Base-by-base conservation (phyloP, 2,113 vertebrate species). In the Stomatorhinus ivindoensis region DNA sequence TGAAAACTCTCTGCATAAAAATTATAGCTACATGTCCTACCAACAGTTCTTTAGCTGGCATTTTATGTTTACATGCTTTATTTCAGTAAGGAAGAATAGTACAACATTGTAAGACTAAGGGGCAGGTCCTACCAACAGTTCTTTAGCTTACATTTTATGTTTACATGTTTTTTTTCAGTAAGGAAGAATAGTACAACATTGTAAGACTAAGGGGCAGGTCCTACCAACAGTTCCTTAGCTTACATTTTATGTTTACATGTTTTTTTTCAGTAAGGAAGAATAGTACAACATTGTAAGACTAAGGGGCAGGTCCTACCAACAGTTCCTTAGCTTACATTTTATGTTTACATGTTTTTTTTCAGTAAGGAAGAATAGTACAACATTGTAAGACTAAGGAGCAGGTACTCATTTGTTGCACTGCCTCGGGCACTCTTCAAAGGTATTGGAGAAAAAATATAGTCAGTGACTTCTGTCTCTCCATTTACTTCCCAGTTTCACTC, bases 401-500 rank as follows among this genome's bases (percentile, higher is more conserved):
- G 27, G 27, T 13, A 73, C 10, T 13, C 69, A 76, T 80, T 5
- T 80, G n/a, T 69, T 27, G 10, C n/a, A 69, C 3, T 42, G 73
- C 13, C 73, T 80, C 17, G 10, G 31, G 13, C 73, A 80, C 35
- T 19, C 15, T 24, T 19, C 69, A 76, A 76, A 76, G 31, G 17
- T 39, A 76, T 39, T 39, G 31, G 13, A 39, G 35, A 17, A 39
- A 39, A 19, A 17, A 76, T 31, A 39, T 2, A 35, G 13, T 35
- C 31, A 73, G 31, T 42, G 73, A 39, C 4, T 7, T 7, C 5
- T 39, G 73, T 19, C 69, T 19, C 69, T 76, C 31, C 55, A 58
- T 24, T 7, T 11, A 58, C 31, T 9, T 55, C 13, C n/a, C 3
- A 55, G 48, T 50, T 39, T 61, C 50, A 42, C 90, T 91, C 96